Base-by-base conservation (phyloP, 2,888 invertebrate genomes). In the Tridacna gigas region DNA sequence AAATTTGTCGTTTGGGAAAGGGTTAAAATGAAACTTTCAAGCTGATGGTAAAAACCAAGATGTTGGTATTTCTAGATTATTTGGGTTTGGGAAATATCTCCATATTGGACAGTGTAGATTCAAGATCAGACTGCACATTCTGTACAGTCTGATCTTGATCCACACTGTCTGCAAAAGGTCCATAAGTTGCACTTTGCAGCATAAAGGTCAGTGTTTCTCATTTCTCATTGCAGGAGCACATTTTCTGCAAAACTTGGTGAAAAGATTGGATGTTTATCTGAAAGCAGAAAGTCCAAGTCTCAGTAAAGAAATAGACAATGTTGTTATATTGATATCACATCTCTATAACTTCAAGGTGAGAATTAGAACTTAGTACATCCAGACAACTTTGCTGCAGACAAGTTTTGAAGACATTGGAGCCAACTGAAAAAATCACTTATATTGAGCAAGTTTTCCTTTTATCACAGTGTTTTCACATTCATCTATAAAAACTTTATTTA, bases 311-410 rank as follows among this genome's bases (percentile, higher is more conserved):
- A 93, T 98, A 48, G 98, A 98, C 93, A 99, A 99, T 95, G 93
- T 97, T 0, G 95, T 97, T 0, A 95, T 97, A 0, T 96, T 98
- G 73, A 95, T 99, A 7, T 96, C 97, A 0, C 97, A 98, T 93
- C 95, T 99, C 77, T 99, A 98, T 93, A 97, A 97, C 93, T 99
- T 98, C 92, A 98, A 97, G 96, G 97, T 97, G 93, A 91, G 77
- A 56, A 5, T 37, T 37, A 7, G 37, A 37, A 37, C 37, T 37
- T 7, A 37, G 37, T 56, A 56, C 20, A 1, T 56, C 56, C 56
- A 51, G 20, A 51, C 60, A n/a, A 13, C n/a, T 11, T 18, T 22
- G 22, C 56, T 63, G 63, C 63, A 63, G 63, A 63, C 63, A 12
- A 63, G 9, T n/a, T 63, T 63, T 63, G 63, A 63, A 63, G n/a